Evolutionary conservation across 2,888 invertebrate species (phyloP), one percentile per base, ranked within the genome.

Genomic region (Meloe dianella): DNA sequence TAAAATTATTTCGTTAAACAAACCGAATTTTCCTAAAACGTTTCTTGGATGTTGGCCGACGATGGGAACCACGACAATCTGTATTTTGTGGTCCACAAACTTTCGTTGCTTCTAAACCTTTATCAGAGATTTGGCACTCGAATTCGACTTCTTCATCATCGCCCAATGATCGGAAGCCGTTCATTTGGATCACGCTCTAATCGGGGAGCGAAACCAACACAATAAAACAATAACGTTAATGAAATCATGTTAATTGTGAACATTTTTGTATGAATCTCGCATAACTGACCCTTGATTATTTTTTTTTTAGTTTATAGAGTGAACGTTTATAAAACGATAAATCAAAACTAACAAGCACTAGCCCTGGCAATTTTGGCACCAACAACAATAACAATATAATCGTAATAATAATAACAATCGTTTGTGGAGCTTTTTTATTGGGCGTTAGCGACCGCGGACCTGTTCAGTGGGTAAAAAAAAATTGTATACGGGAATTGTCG

Each of bases 121-220:
- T 93, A 73, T 91, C 93, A 0, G 95, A 95, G 72, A 89, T 87
- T 81, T 92, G 91, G 81, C 92, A 92, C 81, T 94, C 92, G 80
- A 95, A 96, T 82, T 96, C 95, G 30, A 96, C 93, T 74, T 91
- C 91, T 82, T 96, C 96, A 60, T 93, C 93, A 76, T 96, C 95
- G 1, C 92, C 95, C 73, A 96, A 85, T 63, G 95, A 95, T 69
- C 94, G 88, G 83, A 96, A 96, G 6, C 96, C 96, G 57, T 88
- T 87, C 94, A 96, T 96, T 85, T 94, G 91, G 76, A 96, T 94
- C 67, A 94, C 95, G 77, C 94, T 94, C 96, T 96, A 87, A 20
- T 9, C 6, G 10, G 7, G 30, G 84, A 88, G 80, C 71, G 61
- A 69, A 63, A 64, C 27, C 12, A 41, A 54, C 27, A 57, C 30